phyloP scores from a whole-genome alignment of 1,140 invertebrate genomes.

The Drosophila parvula region DNA sequence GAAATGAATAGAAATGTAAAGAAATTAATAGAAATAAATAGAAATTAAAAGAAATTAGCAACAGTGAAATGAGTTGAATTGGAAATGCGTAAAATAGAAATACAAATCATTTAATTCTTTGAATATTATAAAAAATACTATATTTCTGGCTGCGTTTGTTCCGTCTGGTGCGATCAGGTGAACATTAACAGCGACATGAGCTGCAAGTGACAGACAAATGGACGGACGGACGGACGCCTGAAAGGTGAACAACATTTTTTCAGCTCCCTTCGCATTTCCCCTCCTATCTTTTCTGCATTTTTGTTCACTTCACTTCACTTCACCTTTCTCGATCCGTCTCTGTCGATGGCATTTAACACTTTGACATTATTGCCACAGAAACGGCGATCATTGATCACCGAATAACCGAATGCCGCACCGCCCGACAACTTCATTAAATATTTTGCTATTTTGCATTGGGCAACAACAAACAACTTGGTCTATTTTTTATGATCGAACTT shows the following conservation, averaged over 20 bases:
- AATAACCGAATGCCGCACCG: conserved; percentile 2
- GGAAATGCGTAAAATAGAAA: no score
- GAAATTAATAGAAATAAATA: no score
- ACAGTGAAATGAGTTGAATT: no score
- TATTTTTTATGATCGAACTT: conserved; percentile 65
- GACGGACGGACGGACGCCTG: conserved; percentile 20
- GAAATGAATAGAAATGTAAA: no score
- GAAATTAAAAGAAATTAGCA: no score
- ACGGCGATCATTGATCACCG: conserved; percentile 47
- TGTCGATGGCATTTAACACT: conserved; percentile 68
- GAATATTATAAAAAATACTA: background rate
- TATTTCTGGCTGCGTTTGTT: background rate
- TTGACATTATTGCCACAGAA: conserved; percentile 70
- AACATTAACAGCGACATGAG: conserved; percentile 46
- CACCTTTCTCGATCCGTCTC: conserved; percentile 33
- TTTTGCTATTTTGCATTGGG: conserved; percentile 61
- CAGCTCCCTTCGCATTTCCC: conserved; percentile 24
- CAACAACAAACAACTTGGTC: conserved; percentile 40
- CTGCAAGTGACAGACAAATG: conserved; percentile 64
- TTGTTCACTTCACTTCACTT: conserved; percentile 27
- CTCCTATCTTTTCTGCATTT: conserved; percentile 2
- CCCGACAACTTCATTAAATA: conserved; percentile 63
- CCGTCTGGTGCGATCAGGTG: conserved; percentile 51
- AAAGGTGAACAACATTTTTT: conserved; percentile 81
- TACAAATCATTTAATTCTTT: no score